Conservation (phyloP, 1,140 invertebrate species). For the Musca domestica region DNA sequence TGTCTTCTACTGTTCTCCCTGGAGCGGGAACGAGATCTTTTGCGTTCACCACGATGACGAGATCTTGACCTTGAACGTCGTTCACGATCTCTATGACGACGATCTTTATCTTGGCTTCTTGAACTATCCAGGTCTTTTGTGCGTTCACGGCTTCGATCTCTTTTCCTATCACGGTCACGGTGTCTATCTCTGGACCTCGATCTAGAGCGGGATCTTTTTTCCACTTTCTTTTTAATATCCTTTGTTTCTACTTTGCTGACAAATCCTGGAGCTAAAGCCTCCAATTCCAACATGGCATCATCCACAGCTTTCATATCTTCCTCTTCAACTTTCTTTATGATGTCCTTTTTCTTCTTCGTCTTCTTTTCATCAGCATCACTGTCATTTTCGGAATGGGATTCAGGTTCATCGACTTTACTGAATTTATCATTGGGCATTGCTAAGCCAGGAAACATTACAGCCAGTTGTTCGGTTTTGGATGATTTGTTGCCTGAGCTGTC, state of each 20-base stretch:
- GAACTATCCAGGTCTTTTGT: conserved; percentile 16
- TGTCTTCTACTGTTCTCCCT: background rate
- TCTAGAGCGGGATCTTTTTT: conserved; percentile 25
- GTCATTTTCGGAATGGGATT: conserved; percentile 33
- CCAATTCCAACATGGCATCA: conserved; percentile 85
- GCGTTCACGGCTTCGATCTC: conserved; percentile 6
- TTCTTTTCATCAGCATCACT: conserved; percentile 50
- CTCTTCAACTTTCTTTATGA: conserved; percentile 44
- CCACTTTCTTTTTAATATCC: background rate
- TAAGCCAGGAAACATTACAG: conserved; percentile 83
- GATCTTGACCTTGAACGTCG: conserved; percentile 6
- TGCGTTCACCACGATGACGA: background rate
- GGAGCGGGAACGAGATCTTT: background rate
- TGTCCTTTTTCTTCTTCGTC: conserved; percentile 40
- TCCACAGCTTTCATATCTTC: conserved; percentile 57
- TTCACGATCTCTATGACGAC: conserved; percentile 24
- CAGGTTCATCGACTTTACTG: conserved; percentile 36
- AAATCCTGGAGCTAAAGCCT: conserved; percentile 73
- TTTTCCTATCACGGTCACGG: conserved; percentile 32
- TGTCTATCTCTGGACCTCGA: conserved; percentile 36
- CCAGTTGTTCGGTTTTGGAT: conserved; percentile 44
- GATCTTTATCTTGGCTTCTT: conserved; percentile 17
- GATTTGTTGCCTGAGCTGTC: conserved; percentile 12
- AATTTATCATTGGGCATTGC: conserved; percentile 83
- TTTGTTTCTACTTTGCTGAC: background rate